Conservation (phyloP, 2,888 invertebrate species). For the Andrena marginata region DNA sequence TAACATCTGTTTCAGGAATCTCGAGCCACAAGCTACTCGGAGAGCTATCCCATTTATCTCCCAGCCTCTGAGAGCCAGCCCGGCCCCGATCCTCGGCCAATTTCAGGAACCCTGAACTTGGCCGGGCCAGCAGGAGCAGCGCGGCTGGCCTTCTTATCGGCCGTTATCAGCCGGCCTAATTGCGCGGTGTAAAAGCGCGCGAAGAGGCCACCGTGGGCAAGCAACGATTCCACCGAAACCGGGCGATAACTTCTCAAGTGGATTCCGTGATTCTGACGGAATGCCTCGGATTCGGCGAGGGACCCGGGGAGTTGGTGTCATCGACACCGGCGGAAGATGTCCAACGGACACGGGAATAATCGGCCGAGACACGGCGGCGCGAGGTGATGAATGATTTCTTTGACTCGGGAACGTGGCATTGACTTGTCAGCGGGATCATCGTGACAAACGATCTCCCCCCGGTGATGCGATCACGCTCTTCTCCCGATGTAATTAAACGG, state of each 20-base stretch:
- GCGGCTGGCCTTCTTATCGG: slow-evolving; percentile 26
- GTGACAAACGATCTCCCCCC: slow-evolving; percentile 69
- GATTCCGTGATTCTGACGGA: slow-evolving; percentile 2
- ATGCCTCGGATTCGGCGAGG: not conserved
- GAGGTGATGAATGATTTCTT: slow-evolving; percentile 65
- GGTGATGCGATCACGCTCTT: slow-evolving; percentile 47
- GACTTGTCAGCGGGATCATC: slow-evolving; percentile 67
- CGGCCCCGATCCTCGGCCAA: not conserved
- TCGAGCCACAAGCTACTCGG: slow-evolving; percentile 5
- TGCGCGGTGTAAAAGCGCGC: slow-evolving; percentile 49
- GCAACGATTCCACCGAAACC: not conserved
- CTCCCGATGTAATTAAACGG: slow-evolving; percentile 54
- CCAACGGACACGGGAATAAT: slow-evolving; percentile 52
- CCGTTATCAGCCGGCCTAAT: slow-evolving; percentile 42
- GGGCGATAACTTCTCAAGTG: not conserved
- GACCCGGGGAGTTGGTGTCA: not conserved
- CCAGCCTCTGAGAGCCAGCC: not conserved
- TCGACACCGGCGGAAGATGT: slow-evolving; percentile 15
- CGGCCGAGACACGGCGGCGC: slow-evolving; percentile 31
- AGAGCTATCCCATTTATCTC: slow-evolving; percentile 32
- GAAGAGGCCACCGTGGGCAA: not conserved
- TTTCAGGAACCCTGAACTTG: slow-evolving; percentile 8
- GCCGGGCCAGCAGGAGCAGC: not conserved
- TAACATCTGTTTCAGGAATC: slow-evolving; percentile 39
- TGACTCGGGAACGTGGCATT: slow-evolving; percentile 65